A percentile compares a stretch with the other conserved stretches of the same genome.
phyloP scores from a whole-genome alignment of 2,888 invertebrate genomes.

The Temnothorax rugatulus region DNA sequence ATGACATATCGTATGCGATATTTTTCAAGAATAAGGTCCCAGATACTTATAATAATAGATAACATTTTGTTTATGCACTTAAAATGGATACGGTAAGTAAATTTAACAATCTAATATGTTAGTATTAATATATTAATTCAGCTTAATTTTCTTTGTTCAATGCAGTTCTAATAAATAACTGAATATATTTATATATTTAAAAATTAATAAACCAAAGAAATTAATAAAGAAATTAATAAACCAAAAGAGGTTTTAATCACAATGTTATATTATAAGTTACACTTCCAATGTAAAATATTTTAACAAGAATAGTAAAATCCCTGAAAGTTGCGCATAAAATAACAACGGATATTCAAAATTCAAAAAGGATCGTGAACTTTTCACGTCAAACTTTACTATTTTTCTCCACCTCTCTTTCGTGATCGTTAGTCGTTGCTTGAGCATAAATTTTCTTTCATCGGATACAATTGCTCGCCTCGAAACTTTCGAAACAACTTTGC shows the following conservation, averaged over 20 bases:
- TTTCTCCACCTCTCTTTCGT: background rate
- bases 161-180: background rate
- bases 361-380: slow-evolving; percentile 3
- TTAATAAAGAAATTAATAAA: background rate
- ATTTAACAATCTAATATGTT: background rate
- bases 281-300: background rate
- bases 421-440: background rate
- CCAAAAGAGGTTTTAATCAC: background rate
- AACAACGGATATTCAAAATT: background rate
- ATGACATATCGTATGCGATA: too few species aligned
- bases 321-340: background rate
- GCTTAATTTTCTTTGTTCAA: background rate
- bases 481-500: background rate
- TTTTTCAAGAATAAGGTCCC: too few species aligned
- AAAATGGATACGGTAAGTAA: background rate
- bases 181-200: background rate
- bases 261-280: background rate
- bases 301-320: background rate
- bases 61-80: background rate
- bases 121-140: background rate
- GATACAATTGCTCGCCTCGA: background rate
- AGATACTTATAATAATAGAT: too few species aligned
- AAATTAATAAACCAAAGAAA: background rate
- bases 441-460: slow-evolving; percentile 12
- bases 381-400: background rate